Percentiles rank a stretch among this genome's conserved stretches.
These are phyloP conservation scores for Neotoma lepida DNA, from an alignment of 2,113 vertebrate species.

Conservation along the genomic window DNA sequence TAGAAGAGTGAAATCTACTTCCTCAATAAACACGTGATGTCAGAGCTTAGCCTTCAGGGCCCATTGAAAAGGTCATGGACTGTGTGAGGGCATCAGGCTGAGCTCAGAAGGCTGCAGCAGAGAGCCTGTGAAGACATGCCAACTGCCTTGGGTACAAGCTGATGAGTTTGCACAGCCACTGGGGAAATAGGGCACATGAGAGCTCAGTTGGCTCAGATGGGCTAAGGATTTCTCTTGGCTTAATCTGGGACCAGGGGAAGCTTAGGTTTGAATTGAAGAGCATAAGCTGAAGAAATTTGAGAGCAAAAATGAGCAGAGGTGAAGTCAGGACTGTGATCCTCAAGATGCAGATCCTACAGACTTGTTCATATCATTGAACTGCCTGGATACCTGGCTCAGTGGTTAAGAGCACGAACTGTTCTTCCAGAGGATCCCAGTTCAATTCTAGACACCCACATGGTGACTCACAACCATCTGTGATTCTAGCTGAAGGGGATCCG, in stretches of 20 bases:
- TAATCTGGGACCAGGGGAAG: neutral
- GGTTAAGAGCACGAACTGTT: neutral
- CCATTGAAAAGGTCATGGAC: neutral
- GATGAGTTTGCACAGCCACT: neutral
- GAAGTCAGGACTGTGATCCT: neutral
- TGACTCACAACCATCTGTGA: too few species aligned
- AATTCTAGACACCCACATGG: too few species aligned
- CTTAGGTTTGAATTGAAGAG: neutral
- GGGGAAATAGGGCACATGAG: neutral
- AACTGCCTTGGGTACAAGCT: neutral
- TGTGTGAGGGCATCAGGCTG: neutral
- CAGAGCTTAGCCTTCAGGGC: neutral
- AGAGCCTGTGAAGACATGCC: neutral
- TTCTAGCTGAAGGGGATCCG: too few species aligned
- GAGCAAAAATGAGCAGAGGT: neutral
- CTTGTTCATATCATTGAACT: neutral
- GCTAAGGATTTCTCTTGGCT: neutral
- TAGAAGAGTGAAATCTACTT: neutral
- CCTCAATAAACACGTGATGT: neutral
- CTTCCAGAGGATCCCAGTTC: too few species aligned
- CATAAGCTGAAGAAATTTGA: neutral
- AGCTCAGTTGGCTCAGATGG: neutral
- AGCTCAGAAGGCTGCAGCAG: neutral
- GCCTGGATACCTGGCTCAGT: too few species aligned
- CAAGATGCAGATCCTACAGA: fast-evolving